Base-by-base conservation (phyloP, 2,797 vertebrate genomes). In the Enteromius argenteus region DNA sequence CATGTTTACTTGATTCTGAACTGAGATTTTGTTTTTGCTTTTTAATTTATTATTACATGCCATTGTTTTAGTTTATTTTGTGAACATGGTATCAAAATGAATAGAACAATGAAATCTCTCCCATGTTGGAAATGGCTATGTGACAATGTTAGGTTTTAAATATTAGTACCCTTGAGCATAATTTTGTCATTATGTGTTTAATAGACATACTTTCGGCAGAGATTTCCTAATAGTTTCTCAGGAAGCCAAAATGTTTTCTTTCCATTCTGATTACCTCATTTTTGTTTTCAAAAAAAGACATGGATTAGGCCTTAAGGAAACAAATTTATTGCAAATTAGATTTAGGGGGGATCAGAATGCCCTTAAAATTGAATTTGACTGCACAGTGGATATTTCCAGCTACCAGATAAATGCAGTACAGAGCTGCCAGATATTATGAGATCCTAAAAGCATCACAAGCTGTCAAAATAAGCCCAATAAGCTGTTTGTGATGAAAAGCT, bases 391-490 rank as follows among this genome's bases (percentile, higher is more conserved):
- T 56, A 56, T 58, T 58, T 77, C 37, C 58, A 66, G 32, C 32
- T 77, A 69, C 37, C 53, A 60, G 37, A 56, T 51, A 42, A 62
- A 68, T 69, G 23, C 27, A 68, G 19, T 68, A 37, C 42, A 68
- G 10, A 35, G 8, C 7, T 76, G 82, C 82, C 74, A 84, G 82
- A 84, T 58, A 78, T 69, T 30, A 71, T 37, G 53, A 78, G 81
- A 53, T 76, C 72, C 72, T 76, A 67, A 83, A 76, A 72, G 74
- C 75, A 71, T 71, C 39, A 44, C 82, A 78, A 84, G 82, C 64
- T 78, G 82, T 84, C 82, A 79, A 58, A 78, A 84, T 84, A 84
- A 79, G 51, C 75, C 82, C 74, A 84, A 71, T 69, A 84, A 84
- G 66, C 75, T 79, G 82, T 77, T 60, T 78, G 53, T 78, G 66